Conservation (phyloP, 2,797 vertebrate genomes). For the Pseudomugil gertrudae region DNA sequence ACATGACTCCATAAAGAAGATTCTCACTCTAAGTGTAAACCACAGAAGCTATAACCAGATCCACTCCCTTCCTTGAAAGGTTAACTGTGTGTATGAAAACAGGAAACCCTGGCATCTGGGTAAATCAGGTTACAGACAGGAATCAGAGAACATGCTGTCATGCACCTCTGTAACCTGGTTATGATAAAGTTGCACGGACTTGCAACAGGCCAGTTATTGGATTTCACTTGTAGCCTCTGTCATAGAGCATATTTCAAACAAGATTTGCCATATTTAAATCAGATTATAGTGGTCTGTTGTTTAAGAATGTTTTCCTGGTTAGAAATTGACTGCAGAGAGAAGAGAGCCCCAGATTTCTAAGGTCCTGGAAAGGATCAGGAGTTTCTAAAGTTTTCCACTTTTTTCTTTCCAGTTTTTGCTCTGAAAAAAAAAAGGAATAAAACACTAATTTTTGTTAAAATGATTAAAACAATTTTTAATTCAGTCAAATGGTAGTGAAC, state of each 20-base stretch:
- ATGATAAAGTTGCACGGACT: conserved; percentile 43
- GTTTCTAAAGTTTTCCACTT: background rate
- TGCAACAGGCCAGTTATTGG: conserved; percentile 32
- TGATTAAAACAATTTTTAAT: too few species aligned
- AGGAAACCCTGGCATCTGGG: conserved; percentile 33
- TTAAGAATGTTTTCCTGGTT: conserved; percentile 5
- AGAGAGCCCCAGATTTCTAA: background rate
- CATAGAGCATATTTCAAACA: conserved; percentile 28
- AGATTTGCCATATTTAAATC: conserved; percentile 34
- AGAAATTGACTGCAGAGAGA: conserved; percentile 4
- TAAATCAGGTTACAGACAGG: conserved; percentile 47
- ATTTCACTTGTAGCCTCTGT: conserved; percentile 25
- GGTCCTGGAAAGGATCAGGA: background rate
- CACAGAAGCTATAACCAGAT: background rate
- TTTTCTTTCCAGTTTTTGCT: background rate
- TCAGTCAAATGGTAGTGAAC: too few species aligned
- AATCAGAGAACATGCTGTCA: conserved; percentile 43
- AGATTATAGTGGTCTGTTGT: conserved; percentile 45
- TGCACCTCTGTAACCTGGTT: conserved; percentile 45
- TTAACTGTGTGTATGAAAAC: conserved; percentile 20
- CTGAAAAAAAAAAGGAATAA: background rate
- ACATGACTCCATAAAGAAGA: too few species aligned
- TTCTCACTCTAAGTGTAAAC: background rate
- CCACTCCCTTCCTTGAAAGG: background rate
- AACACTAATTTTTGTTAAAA: too few species aligned